Conservation (phyloP, 2,797 vertebrate species). For the Antrozous pallidus region DNA sequence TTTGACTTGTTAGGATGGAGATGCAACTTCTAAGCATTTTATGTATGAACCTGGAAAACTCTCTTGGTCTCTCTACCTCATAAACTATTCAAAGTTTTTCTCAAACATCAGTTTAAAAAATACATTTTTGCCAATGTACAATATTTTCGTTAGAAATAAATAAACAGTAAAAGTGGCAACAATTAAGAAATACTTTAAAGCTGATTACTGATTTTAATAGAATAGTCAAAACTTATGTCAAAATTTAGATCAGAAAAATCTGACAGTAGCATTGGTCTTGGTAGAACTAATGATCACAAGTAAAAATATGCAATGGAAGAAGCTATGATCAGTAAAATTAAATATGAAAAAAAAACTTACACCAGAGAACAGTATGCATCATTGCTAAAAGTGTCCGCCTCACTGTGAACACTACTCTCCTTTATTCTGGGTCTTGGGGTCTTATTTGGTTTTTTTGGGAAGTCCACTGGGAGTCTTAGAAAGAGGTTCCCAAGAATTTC, state of each 20-base stretch:
- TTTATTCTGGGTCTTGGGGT: background rate
- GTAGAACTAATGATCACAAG: background rate
- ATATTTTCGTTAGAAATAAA: conserved; percentile 10
- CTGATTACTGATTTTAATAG: background rate
- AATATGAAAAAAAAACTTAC: background rate
- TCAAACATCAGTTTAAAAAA: background rate
- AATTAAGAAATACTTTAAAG: background rate
- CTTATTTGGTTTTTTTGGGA: conserved; percentile 22
- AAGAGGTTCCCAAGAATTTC: background rate
- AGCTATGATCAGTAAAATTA: background rate
- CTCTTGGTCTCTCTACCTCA: background rate
- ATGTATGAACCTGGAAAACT: background rate
- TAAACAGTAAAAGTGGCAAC: background rate
- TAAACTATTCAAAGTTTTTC: background rate
- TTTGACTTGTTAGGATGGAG: background rate
- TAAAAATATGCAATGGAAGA: background rate
- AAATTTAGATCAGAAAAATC: background rate
- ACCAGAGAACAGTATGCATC: background rate
- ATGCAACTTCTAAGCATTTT: background rate
- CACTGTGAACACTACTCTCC: background rate
- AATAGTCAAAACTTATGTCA: background rate
- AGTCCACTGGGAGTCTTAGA: background rate
- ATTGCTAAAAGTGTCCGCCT: background rate
- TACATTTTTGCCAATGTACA: background rate
- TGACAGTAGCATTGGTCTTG: background rate